Conservation (phyloP, 2,888 invertebrate species). For the Hedya salicella region DNA sequence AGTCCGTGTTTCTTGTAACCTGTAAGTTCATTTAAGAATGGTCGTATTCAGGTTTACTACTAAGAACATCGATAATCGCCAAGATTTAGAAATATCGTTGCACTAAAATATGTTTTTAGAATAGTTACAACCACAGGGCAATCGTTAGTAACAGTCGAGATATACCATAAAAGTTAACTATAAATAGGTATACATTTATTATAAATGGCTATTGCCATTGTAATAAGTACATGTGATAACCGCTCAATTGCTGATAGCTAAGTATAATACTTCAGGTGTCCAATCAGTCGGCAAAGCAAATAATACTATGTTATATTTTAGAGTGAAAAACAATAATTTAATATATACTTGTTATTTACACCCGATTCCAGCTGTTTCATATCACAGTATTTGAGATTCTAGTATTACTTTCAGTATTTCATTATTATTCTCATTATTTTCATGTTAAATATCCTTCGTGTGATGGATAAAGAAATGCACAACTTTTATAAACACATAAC, state of each 20-base stretch:
- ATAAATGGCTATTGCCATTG: conserved; percentile 20
- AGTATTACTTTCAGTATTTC: conserved; percentile 2
- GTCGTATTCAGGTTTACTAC: too few species aligned
- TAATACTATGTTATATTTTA: background rate
- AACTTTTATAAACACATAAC: background rate
- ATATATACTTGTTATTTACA: conserved; percentile 1
- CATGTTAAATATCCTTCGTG: background rate
- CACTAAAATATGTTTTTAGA: background rate
- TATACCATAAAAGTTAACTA: conserved; percentile 8
- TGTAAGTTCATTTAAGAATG: too few species aligned
- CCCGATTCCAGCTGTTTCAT: conserved; percentile 29
- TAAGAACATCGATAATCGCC: too few species aligned
- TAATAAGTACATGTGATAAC: conserved; percentile 7
- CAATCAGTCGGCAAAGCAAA: conserved; percentile 28
- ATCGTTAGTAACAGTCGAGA: conserved; percentile 10
- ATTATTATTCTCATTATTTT: background rate
- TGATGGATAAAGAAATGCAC: conserved; percentile 25
- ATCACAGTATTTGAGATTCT: conserved; percentile 43
- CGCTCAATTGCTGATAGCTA: conserved; percentile 17
- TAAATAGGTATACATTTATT: conserved; percentile 23
- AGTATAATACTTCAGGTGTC: conserved; percentile 15
- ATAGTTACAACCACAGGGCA: background rate
- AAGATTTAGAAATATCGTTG: too few species aligned
- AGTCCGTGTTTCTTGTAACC: too few species aligned
- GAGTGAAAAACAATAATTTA: conserved; percentile 21